phyloP scores from a whole-genome alignment of 2,797 vertebrate genomes.

The Trachurus trachurus region DNA sequence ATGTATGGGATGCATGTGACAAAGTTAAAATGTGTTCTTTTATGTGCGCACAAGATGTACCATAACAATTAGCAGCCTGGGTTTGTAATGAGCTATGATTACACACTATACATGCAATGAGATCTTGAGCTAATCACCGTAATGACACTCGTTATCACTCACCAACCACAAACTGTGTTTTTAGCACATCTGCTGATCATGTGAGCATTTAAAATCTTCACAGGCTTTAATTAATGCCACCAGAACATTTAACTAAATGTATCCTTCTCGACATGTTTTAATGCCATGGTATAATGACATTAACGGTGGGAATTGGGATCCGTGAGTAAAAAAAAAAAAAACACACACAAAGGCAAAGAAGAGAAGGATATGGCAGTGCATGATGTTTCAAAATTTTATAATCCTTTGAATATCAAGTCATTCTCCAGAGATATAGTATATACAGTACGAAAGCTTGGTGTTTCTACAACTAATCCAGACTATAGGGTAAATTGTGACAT shows the following conservation, averaged over 20 bases:
- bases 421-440: neutral
- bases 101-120: slow-evolving; percentile 19
- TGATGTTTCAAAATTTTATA: neutral
- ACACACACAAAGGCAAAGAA: neutral
- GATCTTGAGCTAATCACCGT: slow-evolving; percentile 37
- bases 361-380: neutral
- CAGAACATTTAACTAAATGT: neutral
- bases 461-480: neutral
- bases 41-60: slow-evolving; percentile 63
- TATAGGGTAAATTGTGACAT: too few relatives aligned
- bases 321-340: neutral
- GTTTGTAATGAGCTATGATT: slow-evolving; percentile 54
- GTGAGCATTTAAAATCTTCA: slow-evolving; percentile 42
- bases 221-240: neutral
- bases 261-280: neutral
- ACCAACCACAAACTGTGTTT: slow-evolving; percentile 42
- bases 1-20: slow-evolving; percentile 17
- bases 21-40: slow-evolving; percentile 18
- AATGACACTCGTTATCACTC: slow-evolving; percentile 51
- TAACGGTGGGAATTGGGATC: neutral
- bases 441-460: slow-evolving; percentile 2
- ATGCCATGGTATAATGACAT: neutral
- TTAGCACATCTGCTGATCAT: slow-evolving; percentile 56
- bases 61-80: slow-evolving; percentile 50
- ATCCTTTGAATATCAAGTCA: neutral